Conservation (phyloP, 2,888 invertebrate species). For the Agelastica alni region DNA sequence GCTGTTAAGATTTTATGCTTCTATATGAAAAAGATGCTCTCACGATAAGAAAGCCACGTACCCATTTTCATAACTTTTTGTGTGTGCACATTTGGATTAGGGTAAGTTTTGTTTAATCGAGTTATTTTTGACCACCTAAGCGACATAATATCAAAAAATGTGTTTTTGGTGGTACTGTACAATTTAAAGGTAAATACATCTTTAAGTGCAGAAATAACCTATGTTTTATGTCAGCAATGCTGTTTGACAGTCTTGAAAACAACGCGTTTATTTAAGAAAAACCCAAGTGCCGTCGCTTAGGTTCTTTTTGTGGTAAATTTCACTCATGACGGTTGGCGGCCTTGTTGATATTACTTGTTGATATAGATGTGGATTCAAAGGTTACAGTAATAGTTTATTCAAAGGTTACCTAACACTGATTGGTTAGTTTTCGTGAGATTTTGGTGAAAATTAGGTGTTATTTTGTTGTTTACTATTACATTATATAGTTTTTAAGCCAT, state of each 20-base stretch:
- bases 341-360: not conserved
- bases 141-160: not conserved
- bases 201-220: not conserved
- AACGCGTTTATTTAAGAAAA: no score
- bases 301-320: no score
- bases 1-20: no score
- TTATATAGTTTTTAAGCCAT: constrained; percentile 4
- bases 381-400: not conserved
- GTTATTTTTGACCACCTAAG: no score
- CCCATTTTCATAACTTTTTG: no score
- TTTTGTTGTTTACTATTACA: not conserved
- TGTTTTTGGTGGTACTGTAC: not conserved
- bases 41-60: no score
- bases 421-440: not conserved
- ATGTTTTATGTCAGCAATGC: not conserved
- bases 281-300: no score
- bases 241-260: not conserved
- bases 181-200: not conserved
- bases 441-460: not conserved
- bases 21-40: no score
- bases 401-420: not conserved
- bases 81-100: no score
- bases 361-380: no score
- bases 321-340: not conserved
- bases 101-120: no score